Conservation (phyloP, 2,797 vertebrate species). For the Galaxias olidus region DNA sequence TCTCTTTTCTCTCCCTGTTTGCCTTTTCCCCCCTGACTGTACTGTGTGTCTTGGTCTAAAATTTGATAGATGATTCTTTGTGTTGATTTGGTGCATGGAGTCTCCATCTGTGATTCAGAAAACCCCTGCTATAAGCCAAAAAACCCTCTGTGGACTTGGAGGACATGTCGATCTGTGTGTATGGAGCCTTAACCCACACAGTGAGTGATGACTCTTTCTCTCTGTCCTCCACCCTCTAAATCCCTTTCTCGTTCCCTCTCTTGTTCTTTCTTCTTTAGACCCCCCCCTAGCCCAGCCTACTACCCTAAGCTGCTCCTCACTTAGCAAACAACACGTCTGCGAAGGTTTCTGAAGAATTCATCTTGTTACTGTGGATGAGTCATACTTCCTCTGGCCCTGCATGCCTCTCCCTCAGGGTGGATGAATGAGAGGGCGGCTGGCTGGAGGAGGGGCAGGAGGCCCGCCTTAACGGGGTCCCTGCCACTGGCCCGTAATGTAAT, state of each 20-base stretch:
- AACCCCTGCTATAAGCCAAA: conserved; percentile 71
- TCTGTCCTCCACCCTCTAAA: conserved; percentile 28
- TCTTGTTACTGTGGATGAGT: conserved; percentile 80
- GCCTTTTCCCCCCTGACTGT: conserved; percentile 22
- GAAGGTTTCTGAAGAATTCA: conserved; percentile 77
- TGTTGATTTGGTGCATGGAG: conserved; percentile 61
- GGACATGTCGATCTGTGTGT: conserved; percentile 61
- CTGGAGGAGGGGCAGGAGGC: conserved; percentile 61
- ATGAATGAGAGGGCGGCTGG: conserved; percentile 72
- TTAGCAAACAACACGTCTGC: conserved; percentile 76
- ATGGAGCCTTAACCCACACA: conserved; percentile 58
- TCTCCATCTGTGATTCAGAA: conserved; percentile 76
- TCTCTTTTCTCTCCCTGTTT: conserved; percentile 46
- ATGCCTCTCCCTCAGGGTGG: conserved; percentile 74
- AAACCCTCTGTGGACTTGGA: conserved; percentile 63
- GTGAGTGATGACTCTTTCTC: conserved; percentile 58
- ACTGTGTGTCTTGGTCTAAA: conserved; percentile 28
- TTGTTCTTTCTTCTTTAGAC: neutral
- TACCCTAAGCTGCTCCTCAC: conserved; percentile 54
- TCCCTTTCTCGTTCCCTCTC: conserved; percentile 29
- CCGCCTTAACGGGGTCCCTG: conserved; percentile 52
- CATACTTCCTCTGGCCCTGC: conserved; percentile 82
- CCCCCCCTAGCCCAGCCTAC: no score
- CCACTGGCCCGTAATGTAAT: conserved; percentile 57
- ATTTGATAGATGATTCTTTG: conserved; percentile 61